Evolutionary conservation across 2,888 invertebrate genomes (phyloP).

Genomic region (Scrobipalpa atriplicella): DNA sequence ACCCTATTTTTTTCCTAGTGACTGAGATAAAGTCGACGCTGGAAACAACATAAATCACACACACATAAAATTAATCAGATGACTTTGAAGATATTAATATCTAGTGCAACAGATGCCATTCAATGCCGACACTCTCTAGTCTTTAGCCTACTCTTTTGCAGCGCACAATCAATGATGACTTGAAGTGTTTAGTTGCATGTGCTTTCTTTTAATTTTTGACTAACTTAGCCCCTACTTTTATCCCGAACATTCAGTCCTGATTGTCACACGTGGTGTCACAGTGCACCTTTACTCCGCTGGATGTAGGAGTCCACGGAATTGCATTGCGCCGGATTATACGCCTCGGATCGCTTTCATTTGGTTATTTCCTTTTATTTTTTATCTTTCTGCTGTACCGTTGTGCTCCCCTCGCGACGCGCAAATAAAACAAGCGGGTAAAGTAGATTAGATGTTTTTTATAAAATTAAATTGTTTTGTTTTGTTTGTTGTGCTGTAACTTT

Average conservation of each 20-base stretch:
- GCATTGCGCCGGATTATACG: constrained; percentile 45
- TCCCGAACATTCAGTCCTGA: constrained; percentile 35
- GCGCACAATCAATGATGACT: too few species aligned
- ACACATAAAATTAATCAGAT: too few species aligned
- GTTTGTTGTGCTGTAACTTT: background rate
- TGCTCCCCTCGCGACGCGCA: background rate
- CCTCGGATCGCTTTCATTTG: constrained; percentile 40
- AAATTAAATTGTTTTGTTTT: constrained; percentile 15
- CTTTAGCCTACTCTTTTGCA: too few species aligned
- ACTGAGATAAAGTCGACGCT: too few species aligned
- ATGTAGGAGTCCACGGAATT: constrained; percentile 34
- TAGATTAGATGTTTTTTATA: background rate
- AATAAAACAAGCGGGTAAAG: constrained; percentile 4
- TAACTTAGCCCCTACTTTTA: background rate
- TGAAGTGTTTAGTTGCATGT: too few species aligned
- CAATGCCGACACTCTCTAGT: too few species aligned
- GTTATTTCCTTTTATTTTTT: constrained; percentile 23
- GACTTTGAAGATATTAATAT: too few species aligned
- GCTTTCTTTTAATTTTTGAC: too few species aligned
- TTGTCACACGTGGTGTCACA: constrained; percentile 45
- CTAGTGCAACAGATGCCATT: too few species aligned
- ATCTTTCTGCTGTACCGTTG: background rate
- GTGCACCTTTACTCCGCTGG: background rate
- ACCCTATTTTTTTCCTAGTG: too few species aligned
- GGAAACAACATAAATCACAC: too few species aligned